Evolutionary conservation across 1,140 invertebrate genomes (phyloP), one percentile per base, ranked within the genome.

Genomic region (Pseudachorutes palmiensis): DNA sequence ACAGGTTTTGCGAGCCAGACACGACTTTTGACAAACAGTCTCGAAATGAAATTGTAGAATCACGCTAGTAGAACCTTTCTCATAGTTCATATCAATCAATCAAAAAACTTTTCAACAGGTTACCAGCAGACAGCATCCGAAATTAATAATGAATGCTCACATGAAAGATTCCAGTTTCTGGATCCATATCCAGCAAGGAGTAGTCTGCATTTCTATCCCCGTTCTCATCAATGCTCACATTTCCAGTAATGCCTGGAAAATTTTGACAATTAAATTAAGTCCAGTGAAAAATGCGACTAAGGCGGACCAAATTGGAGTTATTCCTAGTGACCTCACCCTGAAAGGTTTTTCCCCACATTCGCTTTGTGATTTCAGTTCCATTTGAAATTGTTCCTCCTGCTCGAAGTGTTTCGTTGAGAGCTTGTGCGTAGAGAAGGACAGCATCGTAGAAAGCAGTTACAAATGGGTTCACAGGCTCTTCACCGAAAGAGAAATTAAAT

Each of bases 401-500:
- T 0, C 79, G 79, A 9, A 95, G 79, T 12, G 90, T 93, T 68
- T 93, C 88, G 74, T 94, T 95, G 0, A 98, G 80, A 0, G 92
- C 92, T 22, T 91, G 81, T 0, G 92, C 90, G 77, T 97, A 98
- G 14, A 98, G 83, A 0, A 97, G 81, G 14, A 98, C 91, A 0
- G 89, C 89, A 76, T 99, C 96, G 76, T 97, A 95, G 78, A 98
- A 96, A 0, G 94, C 92, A 1, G 91, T 91, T 19, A 97, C 92
- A 75, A 95, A 94, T 24, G 88, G 87, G 9, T 88, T 89, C 1
- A 91, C 85, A 9, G 86, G 84, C 65, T 86, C 85, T 31, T 79
- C 79, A 33, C 78, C 77, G 63, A 80, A 78, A 1, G 84, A 85
- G 76, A 91, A 93, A 75, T 90, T 88, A 78, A 92, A 94, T 74